A percentile compares a stretch with the other conserved stretches of the same genome.
These are phyloP conservation scores for Gephyroberyx darwinii DNA, from an alignment of 2,797 vertebrate genomes.

Conservation along the genomic window DNA sequence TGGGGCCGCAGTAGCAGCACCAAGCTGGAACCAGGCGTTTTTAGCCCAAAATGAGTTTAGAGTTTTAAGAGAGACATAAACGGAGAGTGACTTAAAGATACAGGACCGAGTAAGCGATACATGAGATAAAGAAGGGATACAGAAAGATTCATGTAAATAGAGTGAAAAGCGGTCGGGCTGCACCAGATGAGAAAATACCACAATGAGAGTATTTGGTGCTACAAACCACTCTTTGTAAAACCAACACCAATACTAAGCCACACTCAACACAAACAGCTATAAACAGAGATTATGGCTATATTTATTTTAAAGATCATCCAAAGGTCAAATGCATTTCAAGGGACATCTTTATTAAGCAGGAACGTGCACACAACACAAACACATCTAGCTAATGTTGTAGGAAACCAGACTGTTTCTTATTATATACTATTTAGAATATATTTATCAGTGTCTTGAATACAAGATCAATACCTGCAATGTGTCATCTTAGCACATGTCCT, in stretches of 20 bases:
- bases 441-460: conserved; percentile 59
- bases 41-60: conserved; percentile 83
- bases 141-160: conserved; percentile 22
- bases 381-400: conserved; percentile 35
- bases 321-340: conserved; percentile 52
- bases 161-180: conserved; percentile 59
- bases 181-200: conserved; percentile 51
- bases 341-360: conserved; percentile 39
- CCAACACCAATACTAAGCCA: conserved; percentile 31
- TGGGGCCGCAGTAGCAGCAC: conserved; percentile 89
- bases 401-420: conserved; percentile 54
- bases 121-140: conserved; percentile 22
- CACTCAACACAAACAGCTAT: conserved; percentile 41
- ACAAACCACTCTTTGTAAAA: conserved; percentile 63
- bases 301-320: conserved; percentile 52
- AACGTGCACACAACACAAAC: conserved; percentile 43
- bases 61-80: conserved; percentile 27
- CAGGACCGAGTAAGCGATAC: neutral
- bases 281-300: conserved; percentile 33
- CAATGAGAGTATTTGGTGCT: conserved; percentile 66
- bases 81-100: conserved; percentile 30
- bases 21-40: conserved; percentile 84
- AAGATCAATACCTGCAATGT: conserved; percentile 28
- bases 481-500: conserved; percentile 8
- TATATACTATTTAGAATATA: conserved; percentile 57